phyloP scores from a whole-genome alignment of 2,113 vertebrate species.

The Megaceryle torquata region DNA sequence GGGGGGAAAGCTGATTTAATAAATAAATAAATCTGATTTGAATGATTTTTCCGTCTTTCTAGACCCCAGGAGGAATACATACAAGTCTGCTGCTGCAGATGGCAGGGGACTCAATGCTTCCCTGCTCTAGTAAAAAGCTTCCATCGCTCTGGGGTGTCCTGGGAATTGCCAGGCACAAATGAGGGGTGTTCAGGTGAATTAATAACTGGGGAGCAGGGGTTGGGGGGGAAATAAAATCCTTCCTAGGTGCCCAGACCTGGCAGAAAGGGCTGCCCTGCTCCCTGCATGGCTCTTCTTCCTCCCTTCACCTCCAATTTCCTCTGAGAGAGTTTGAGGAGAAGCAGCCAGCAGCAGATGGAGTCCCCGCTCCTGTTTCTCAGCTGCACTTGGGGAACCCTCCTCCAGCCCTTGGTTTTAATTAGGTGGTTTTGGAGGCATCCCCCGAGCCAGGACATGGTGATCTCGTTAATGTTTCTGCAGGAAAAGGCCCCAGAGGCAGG shows the following conservation, averaged over 20 bases:
- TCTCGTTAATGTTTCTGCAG: background rate
- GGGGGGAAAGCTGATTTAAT: background rate
- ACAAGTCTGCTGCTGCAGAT: background rate
- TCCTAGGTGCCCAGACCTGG: fast-evolving
- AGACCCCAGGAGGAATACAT: background rate
- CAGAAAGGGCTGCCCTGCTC: background rate
- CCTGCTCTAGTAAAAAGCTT: background rate
- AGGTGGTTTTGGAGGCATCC: background rate
- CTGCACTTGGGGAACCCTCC: background rate
- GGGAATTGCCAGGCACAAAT: background rate
- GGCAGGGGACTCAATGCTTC: background rate
- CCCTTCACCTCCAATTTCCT: background rate
- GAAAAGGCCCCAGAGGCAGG: background rate
- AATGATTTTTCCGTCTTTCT: background rate
- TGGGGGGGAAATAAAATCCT: background rate
- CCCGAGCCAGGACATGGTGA: background rate
- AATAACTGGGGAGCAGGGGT: no score
- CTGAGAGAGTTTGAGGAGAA: background rate
- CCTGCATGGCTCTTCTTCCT: background rate
- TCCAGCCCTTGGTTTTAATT: background rate
- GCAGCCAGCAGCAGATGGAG: background rate
- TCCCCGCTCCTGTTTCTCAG: background rate
- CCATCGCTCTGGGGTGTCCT: background rate
- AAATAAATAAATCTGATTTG: background rate
- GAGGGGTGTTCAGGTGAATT: background rate